phyloP scores from a whole-genome alignment of 37 sponge, comb jelly and placozoan species.

The Beroe forskalii region DNA sequence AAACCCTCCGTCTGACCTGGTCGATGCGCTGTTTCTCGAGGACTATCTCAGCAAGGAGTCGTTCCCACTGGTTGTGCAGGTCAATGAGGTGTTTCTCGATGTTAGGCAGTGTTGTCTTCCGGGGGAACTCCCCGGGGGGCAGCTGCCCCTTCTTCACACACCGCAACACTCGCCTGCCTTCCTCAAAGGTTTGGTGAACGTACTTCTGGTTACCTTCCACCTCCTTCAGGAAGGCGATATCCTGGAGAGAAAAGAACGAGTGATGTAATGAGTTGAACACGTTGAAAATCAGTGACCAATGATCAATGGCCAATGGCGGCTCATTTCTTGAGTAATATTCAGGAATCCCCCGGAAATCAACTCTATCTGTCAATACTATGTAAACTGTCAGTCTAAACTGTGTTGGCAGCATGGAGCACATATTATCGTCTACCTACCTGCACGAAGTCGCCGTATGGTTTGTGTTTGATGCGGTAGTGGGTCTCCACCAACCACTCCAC shows the following conservation, averaged over 20 bases:
- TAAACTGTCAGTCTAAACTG: too few species aligned
- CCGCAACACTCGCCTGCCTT: conserved; percentile 20
- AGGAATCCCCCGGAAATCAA: too few species aligned
- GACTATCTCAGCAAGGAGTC: conserved; percentile 60
- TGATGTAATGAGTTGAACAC: too few species aligned
- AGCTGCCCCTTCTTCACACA: conserved; percentile 49
- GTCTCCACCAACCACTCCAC: conserved; percentile 65
- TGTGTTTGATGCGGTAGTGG: conserved; percentile 64
- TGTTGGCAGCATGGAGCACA: too few species aligned
- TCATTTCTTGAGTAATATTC: too few species aligned
- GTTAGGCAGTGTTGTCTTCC: conserved; percentile 56
- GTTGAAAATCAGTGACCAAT: too few species aligned
- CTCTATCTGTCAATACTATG: too few species aligned
- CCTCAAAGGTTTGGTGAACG: conserved; percentile 63
- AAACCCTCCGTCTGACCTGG: too few species aligned
- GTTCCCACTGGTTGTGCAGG: conserved; percentile 63
- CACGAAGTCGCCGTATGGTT: conserved; percentile 53
- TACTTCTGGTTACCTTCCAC: conserved; percentile 58
- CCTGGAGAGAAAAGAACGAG: too few species aligned
- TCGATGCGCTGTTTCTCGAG: conserved; percentile 63
- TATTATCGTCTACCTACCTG: too few species aligned
- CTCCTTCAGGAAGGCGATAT: conserved; percentile 59
- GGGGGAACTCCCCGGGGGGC: conserved; percentile 24
- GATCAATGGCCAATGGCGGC: too few species aligned
- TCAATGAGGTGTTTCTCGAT: conserved; percentile 61